Evolutionary conservation across 2,888 invertebrate species (phyloP).

Genomic region (Cantharis rufa): DNA sequence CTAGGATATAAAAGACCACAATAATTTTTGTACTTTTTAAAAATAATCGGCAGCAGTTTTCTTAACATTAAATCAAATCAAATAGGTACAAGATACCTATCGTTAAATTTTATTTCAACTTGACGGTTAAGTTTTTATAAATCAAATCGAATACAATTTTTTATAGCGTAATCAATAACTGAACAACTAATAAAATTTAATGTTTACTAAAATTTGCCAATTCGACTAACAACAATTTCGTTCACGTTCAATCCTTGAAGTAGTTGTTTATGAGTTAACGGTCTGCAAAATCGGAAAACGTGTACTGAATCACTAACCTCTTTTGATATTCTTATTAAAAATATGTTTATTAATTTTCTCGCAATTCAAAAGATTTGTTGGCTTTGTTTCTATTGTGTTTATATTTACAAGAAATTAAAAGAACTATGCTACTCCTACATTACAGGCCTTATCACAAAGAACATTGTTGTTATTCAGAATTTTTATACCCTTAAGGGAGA

Average conservation of each 20-base stretch:
- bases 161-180: neutral
- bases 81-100: neutral
- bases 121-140: neutral
- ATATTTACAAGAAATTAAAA: neutral
- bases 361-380: neutral
- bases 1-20: neutral
- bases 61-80: neutral
- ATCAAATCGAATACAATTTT: neutral
- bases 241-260: slow-evolving; percentile 28
- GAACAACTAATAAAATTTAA: neutral
- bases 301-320: slow-evolving; percentile 26
- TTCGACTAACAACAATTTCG: slow-evolving; percentile 6
- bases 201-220: neutral
- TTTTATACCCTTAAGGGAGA: neutral
- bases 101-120: neutral
- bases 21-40: neutral
- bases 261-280: slow-evolving; percentile 34
- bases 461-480: neutral
- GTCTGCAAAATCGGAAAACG: slow-evolving; percentile 27
- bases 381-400: neutral
- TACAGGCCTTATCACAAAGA: neutral
- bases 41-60: neutral
- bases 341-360: neutral
- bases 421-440: neutral
- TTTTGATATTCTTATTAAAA: neutral